Base-by-base conservation (phyloP, 2,797 vertebrate species). In the Crenichthys baileyi region DNA sequence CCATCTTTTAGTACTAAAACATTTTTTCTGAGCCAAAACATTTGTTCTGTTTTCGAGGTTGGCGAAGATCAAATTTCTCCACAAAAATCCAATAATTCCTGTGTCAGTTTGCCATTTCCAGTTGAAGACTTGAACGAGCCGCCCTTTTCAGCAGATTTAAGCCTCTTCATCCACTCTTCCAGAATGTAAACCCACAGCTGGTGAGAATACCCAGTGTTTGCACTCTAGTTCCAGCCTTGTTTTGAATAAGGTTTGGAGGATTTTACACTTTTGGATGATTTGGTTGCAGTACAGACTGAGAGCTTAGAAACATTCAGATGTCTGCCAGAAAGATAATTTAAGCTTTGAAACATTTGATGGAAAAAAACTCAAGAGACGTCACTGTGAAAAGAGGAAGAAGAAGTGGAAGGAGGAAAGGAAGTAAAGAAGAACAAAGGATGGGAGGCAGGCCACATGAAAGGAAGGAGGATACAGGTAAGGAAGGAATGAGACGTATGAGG, bases 141-240 rank as follows among this genome's bases (percentile, higher is more conserved):
- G 73, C 84, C 85, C 80, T 80, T 75, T 80, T 89, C 76, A 84
- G 83, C 60, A 46, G 74, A 83, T 70, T 85, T 81, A 84, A 89
- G 87, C 83, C 76, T 87, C 76, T 74, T 82, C 85, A 78, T 76
- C 81, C 78, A 85, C 76, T 85, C 83, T 89, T 88, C 81, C 86
- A 88, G 83, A 87, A 80, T 81, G 83, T 65, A 82, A 77, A 84
- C 79, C 72, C 71, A 72, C 71, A 41, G 75, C 79, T 81, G 74
- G 61, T 80, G 78, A 81, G 48, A 83, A 82, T 39, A 70, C 61
- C 74, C 67, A 53, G 44, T 81, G 68, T 87, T 84, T 86, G 67
- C 70, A 76, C 77, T 84, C 24, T 18, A 46, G 72, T 76, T 75
- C 84, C 8, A 9, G 75, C 75, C 68, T 88, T 50, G 80, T 81